phyloP scores from a whole-genome alignment of 2,113 vertebrate species.

The Leuciscus idus region DNA sequence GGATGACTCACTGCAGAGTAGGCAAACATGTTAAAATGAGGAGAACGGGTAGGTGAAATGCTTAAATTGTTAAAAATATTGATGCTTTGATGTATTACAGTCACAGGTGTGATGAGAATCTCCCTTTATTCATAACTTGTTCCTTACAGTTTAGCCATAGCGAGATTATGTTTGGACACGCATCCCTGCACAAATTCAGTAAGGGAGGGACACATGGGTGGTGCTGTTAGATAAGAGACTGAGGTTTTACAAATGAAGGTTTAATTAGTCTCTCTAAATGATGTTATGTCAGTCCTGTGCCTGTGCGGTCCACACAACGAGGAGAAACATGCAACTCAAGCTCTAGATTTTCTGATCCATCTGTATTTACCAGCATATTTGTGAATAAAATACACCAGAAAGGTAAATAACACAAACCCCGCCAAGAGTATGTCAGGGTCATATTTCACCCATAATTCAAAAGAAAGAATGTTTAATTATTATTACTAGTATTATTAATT shows the following conservation, averaged over 20 bases:
- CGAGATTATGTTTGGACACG: background rate
- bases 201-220: background rate
- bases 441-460: background rate
- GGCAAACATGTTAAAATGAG: background rate
- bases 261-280: constrained; percentile 1
- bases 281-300: background rate
- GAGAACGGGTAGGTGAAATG: background rate
- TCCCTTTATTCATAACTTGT: background rate
- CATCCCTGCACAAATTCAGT: background rate
- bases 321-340: background rate
- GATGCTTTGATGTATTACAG: background rate
- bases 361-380: background rate
- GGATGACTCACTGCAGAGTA: background rate
- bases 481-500: too few relatives aligned
- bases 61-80: background rate
- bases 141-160: background rate
- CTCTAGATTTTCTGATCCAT: background rate
- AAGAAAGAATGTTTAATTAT: background rate
- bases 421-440: background rate
- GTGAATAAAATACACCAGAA: background rate
- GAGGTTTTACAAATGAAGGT: background rate
- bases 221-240: background rate
- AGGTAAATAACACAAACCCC: background rate
- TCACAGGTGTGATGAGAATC: background rate
- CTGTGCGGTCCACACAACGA: background rate